Conservation (phyloP, 1,140 invertebrate species). For the Diachasma alloeum region DNA sequence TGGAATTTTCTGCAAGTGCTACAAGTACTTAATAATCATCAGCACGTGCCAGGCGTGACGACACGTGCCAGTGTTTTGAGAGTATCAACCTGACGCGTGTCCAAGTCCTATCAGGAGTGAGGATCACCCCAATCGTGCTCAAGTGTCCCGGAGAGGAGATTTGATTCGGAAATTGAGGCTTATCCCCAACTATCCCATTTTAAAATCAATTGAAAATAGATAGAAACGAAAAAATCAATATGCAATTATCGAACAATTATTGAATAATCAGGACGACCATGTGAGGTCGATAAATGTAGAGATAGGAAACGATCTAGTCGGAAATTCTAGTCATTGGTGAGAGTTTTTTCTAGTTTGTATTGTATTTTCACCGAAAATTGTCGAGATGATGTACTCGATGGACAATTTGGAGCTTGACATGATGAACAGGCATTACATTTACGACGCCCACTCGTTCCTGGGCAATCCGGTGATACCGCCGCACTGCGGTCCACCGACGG, state of each 20-base stretch:
- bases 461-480: slow-evolving; percentile 54
- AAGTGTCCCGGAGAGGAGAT: background rate
- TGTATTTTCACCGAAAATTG: background rate
- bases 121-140: background rate
- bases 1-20: background rate
- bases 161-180: background rate
- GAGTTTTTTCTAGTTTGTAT: no score
- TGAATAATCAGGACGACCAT: no score
- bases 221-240: background rate
- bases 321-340: background rate
- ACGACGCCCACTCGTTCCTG: slow-evolving; percentile 64
- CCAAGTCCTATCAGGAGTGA: background rate
- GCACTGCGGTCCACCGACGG: slow-evolving; percentile 48
- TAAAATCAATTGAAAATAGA: background rate
- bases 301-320: background rate
- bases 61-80: slow-evolving; percentile 22
- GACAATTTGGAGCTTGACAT: slow-evolving; percentile 66
- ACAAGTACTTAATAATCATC: background rate
- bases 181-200: background rate
- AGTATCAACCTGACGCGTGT: slow-evolving; percentile 10
- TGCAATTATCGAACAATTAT: background rate
- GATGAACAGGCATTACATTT: slow-evolving; percentile 67
- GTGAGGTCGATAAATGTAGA: no score
- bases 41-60: slow-evolving; percentile 18
- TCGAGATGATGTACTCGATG: slow-evolving; percentile 63